phyloP scores from a whole-genome alignment of 1,140 invertebrate genomes.

The Scaptomyza pallida region DNA sequence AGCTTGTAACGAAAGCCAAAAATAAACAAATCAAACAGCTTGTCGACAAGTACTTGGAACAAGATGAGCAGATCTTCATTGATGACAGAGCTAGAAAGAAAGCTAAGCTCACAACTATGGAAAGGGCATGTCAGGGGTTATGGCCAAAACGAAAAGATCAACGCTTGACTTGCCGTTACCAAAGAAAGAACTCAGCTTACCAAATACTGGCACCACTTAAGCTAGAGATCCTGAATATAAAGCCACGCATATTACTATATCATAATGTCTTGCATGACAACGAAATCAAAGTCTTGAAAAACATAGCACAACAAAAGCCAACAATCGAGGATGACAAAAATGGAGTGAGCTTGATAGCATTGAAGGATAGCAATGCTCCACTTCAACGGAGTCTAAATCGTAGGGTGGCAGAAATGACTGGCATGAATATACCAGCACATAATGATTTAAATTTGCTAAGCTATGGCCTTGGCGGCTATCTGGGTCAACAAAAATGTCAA shows the following conservation, averaged over 20 bases:
- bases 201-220: constrained; percentile 50
- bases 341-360: constrained; percentile 80
- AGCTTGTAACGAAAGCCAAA: constrained; percentile 10
- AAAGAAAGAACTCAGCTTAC: constrained; percentile 14
- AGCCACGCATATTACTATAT: constrained; percentile 37
- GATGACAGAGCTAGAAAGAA: constrained; percentile 16
- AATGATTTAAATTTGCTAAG: constrained; percentile 32
- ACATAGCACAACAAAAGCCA: constrained; percentile 6
- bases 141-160: constrained; percentile 21
- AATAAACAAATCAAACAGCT: constrained; percentile 24
- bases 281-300: constrained; percentile 24
- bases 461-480: constrained; percentile 46
- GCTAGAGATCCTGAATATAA: constrained; percentile 24
- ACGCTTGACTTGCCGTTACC: constrained; percentile 34
- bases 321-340: constrained; percentile 85
- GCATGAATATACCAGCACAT: constrained; percentile 12
- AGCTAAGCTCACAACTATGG: constrained; percentile 19
- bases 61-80: constrained; percentile 46
- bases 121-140: constrained; percentile 43
- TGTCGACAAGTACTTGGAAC: constrained; percentile 42
- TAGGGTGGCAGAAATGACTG: constrained; percentile 32
- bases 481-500: neutral
- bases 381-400: constrained; percentile 5
- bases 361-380: neutral
- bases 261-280: constrained; percentile 46